These are phyloP conservation scores for Ophion costatus DNA, from an alignment of 2,888 invertebrate genomes.

Conservation along the genomic window DNA sequence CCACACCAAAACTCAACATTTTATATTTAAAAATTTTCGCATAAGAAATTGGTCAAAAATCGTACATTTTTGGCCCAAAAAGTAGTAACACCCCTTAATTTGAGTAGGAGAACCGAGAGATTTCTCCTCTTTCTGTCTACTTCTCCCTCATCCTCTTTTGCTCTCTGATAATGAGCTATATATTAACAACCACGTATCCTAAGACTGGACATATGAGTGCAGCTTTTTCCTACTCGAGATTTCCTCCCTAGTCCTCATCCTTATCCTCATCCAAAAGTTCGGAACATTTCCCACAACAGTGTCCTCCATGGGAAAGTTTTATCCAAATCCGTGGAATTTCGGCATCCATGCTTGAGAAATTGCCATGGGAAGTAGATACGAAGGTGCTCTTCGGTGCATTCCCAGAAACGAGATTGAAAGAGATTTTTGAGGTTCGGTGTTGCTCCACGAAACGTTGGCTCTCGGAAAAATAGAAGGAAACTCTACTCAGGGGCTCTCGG, in stretches of 20 bases:
- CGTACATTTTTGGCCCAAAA: no score
- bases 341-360: not conserved
- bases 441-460: slow-evolving; percentile 10
- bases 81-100: not conserved
- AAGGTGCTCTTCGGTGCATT: not conserved
- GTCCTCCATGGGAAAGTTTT: no score
- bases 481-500: slow-evolving; percentile 23
- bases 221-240: no score
- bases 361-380: slow-evolving; percentile 20
- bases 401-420: slow-evolving; percentile 14
- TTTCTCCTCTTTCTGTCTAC: not conserved
- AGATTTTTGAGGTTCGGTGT: not conserved
- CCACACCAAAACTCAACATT: no score
- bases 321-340: not conserved
- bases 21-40: no score
- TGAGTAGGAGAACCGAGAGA: not conserved
- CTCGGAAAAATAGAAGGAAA: slow-evolving; percentile 11
- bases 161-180: not conserved
- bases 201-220: not conserved
- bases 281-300: no score
- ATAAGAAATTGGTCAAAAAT: no score
- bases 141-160: not conserved
- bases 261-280: no score
- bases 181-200: not conserved
- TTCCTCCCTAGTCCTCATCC: no score